These are phyloP conservation scores for Entosphenus tridentatus DNA, from an alignment of 2,113 vertebrate species.

Conservation along the genomic window DNA sequence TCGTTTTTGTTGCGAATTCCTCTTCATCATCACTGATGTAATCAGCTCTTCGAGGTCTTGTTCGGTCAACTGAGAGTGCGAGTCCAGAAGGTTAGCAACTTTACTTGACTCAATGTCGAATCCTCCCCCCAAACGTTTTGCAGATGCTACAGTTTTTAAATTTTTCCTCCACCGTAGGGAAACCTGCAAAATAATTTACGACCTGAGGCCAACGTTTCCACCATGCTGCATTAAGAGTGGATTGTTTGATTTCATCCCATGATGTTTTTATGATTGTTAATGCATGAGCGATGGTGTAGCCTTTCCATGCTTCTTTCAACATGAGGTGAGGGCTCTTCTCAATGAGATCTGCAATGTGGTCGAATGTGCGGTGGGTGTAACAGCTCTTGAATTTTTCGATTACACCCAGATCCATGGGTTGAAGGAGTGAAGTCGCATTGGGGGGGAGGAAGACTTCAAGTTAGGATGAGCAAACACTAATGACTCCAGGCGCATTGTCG, in stretches of 20 bases:
- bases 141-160: too few relatives aligned
- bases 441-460: not conserved
- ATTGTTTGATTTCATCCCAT: conserved; percentile 4
- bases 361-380: conserved; percentile 7
- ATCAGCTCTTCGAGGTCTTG: too few relatives aligned
- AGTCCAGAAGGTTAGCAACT: too few relatives aligned
- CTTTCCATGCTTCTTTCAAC: conserved; percentile 4
- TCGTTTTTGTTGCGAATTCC: too few relatives aligned
- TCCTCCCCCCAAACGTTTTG: too few relatives aligned
- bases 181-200: too few relatives aligned
- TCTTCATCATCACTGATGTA: too few relatives aligned
- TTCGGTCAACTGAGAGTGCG: too few relatives aligned
- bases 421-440: conserved; percentile 8
- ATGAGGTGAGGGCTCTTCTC: not conserved
- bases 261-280: conserved; percentile 2
- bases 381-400: conserved; percentile 7
- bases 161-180: too few relatives aligned
- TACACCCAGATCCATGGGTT: conserved; percentile 9
- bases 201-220: not conserved
- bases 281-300: conserved; percentile 7
- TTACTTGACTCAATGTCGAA: too few relatives aligned
- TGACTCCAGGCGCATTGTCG: conserved; percentile 7
- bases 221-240: not conserved
- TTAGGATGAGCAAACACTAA: not conserved
- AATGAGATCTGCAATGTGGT: not conserved